A percentile compares a stretch with the other conserved stretches of the same genome.
Conservation (phyloP, 1,140 invertebrate species). For the Diorhabda elongata region DNA sequence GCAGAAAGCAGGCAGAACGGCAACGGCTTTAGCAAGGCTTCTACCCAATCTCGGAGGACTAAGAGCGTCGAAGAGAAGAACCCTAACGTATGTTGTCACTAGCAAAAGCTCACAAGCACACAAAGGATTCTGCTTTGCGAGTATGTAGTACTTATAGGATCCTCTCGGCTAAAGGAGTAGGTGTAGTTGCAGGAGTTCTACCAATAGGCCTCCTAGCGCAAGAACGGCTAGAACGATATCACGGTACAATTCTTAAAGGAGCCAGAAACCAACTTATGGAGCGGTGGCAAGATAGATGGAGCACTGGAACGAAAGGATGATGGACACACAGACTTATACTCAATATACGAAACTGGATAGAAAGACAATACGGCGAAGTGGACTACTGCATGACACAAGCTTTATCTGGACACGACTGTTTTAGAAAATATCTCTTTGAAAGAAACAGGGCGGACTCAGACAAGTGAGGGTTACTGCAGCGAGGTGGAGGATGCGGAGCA, state of each 20-base stretch:
- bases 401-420: constrained; percentile 31
- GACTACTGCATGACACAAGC: constrained; percentile 29
- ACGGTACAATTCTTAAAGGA: background rate
- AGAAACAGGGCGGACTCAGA: no score
- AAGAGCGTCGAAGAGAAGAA: no score
- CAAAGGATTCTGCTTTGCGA: background rate
- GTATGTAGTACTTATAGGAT: background rate
- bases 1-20: no score
- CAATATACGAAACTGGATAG: background rate
- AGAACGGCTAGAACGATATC: background rate
- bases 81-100: no score
- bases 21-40: no score
- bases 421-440: constrained; percentile 22
- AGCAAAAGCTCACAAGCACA: background rate
- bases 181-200: background rate
- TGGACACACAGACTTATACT: constrained; percentile 4
- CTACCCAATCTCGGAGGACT: no score
- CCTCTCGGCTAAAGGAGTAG: background rate
- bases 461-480: no score
- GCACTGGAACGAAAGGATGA: background rate
- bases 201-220: background rate
- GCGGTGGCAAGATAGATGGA: background rate
- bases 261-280: background rate
- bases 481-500: constrained; percentile 6
- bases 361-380: background rate